Evolutionary conservation across 1,140 invertebrate genomes (phyloP), one percentile per base, ranked within the genome.

Genomic region (Bicyclus anynana): DNA sequence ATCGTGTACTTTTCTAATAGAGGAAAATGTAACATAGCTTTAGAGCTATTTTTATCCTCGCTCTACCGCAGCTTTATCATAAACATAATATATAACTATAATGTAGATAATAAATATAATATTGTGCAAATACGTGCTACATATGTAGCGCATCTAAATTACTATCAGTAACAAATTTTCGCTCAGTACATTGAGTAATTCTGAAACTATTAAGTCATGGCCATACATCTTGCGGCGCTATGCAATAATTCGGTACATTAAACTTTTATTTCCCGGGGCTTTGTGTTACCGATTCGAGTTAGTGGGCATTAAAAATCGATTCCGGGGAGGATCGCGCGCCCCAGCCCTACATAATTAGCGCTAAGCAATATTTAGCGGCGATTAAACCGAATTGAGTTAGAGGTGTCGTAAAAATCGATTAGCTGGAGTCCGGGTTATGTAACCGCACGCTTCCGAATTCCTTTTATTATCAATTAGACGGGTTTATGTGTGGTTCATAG

Each of bases 391-490:
- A 65, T 66, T 47, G 55, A 59, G 46, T 66, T 66, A 62, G 55
- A 55, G 57, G 61, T 65, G 69, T 70, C 73, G 69, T 87, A 84
- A 84, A 87, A 80, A 82, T 82, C 80, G 81, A 84, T 87, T 84
- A 87, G 67, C 70, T 65, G 67, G 61, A 37, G 65, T 65, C 62
- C 59, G 56, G 72, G 70, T 81, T 78, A 84, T 79, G 80, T 81
- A 78, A 78, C 78, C 78, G 74, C 80, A 82, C 74, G 78, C 74
- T 74, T 79, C 74, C 67, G 74, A 73, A 74, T 71, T 77, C 71
- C 73, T 82, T 87, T 87, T 87, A 87, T 87, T 87, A 82, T 84
- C 84, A 84, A 84, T 84, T 84, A 84, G 69, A 66, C 65, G 62
- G 69, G 72, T 44, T 44, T 44, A 44, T 44, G 42, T 44, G 42